phyloP scores from a whole-genome alignment of 2,797 vertebrate species.

The Acipenser transmontanus region DNA sequence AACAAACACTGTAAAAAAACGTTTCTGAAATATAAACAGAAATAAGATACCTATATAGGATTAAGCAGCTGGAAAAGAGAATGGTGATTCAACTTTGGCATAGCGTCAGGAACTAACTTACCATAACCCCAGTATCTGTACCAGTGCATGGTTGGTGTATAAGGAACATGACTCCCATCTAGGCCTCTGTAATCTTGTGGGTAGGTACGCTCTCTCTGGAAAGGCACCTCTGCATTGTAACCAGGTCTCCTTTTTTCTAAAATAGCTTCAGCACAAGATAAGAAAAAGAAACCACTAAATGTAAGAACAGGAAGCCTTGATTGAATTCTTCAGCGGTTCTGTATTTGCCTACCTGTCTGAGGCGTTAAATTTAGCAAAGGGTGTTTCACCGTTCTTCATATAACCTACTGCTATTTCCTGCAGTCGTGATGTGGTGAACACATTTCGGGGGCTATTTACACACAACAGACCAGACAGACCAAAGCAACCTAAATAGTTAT shows the following conservation, averaged over 20 bases:
- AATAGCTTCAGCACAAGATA: background rate
- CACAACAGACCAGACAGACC: too few relatives aligned
- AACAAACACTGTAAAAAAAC: too few relatives aligned
- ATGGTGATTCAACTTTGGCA: too few relatives aligned
- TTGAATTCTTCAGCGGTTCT: slow-evolving; percentile 6
- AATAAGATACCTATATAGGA: background rate
- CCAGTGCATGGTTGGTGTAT: slow-evolving; percentile 10
- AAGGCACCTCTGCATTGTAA: background rate
- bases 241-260: slow-evolving; percentile 17
- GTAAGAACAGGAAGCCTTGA: slow-evolving; percentile 9
- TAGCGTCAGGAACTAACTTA: slow-evolving; percentile 2
- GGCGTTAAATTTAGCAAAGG: background rate
- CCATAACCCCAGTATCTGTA: slow-evolving; percentile 22
- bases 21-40: too few relatives aligned
- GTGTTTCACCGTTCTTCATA: background rate
- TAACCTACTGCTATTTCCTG: background rate
- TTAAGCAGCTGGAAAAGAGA: background rate
- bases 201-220: slow-evolving; percentile 11
- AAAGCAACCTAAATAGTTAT: too few relatives aligned
- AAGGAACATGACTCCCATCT: slow-evolving; percentile 16
- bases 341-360: background rate
- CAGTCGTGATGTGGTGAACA: too few relatives aligned
- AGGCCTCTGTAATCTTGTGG: background rate
- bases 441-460: too few relatives aligned
- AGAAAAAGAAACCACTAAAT: slow-evolving; percentile 16